These are phyloP conservation scores for Cordilura impudica DNA, from an alignment of 2,888 invertebrate species.

Conservation along the genomic window DNA sequence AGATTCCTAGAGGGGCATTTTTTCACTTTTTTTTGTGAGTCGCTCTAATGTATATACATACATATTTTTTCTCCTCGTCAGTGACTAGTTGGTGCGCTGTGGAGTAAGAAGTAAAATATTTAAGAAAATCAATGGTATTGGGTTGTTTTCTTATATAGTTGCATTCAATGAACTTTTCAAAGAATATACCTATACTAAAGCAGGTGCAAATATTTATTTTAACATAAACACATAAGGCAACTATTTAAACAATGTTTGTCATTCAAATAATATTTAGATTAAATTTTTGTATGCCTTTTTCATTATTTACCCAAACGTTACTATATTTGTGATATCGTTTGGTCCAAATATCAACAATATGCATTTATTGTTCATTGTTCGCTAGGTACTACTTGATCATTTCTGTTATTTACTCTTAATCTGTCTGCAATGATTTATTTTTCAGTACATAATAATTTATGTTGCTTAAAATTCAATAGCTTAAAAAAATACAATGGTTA, in stretches of 20 bases:
- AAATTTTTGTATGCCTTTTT: not conserved
- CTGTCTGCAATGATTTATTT: constrained; percentile 7
- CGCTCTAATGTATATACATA: too few species aligned
- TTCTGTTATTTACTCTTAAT: not conserved
- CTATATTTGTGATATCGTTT: not conserved
- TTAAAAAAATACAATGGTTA: not conserved
- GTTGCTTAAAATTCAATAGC: not conserved
- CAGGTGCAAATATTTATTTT: constrained; percentile 21
- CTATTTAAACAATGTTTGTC: constrained; percentile 4
- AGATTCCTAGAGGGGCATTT: too few species aligned
- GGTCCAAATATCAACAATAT: not conserved
- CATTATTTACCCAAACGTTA: not conserved
- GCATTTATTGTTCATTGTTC: not conserved
- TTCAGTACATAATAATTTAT: constrained; percentile 11
- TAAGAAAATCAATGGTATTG: not conserved
- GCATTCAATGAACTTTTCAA: constrained; percentile 38
- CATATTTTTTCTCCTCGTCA: too few species aligned
- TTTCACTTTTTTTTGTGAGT: too few species aligned
- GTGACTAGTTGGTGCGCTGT: not conserved
- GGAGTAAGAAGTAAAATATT: not conserved
- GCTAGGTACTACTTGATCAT: not conserved
- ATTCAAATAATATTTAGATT: not conserved
- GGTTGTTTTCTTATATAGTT: constrained; percentile 8
- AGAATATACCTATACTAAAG: constrained; percentile 16
- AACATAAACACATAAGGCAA: not conserved